A percentile compares a stretch with the other conserved stretches of the same genome.
phyloP scores from a whole-genome alignment of 2,797 vertebrate genomes.

The Pteropus rufus region DNA sequence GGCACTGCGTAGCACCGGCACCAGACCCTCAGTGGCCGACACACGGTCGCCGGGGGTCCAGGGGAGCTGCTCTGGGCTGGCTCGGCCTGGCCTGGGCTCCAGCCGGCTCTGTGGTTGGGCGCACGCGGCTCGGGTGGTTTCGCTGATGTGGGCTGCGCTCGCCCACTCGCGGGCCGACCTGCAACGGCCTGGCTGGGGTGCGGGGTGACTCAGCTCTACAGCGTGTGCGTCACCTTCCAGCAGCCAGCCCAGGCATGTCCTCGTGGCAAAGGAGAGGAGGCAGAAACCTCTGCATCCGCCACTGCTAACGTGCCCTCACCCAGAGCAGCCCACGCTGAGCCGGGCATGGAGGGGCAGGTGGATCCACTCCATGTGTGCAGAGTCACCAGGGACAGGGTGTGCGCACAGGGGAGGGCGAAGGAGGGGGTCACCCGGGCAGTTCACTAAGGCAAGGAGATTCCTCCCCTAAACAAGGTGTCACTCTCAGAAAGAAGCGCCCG shows the following conservation, averaged over 20 bases:
- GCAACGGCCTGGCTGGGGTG: no score
- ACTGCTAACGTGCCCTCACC: not conserved
- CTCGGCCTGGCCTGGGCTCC: not conserved
- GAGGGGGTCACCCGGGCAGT: no score
- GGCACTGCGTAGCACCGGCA: rapidly evolving
- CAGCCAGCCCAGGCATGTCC: not conserved
- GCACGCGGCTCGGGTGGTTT: rapidly evolving
- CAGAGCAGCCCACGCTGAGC: not conserved
- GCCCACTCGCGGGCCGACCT: not conserved
- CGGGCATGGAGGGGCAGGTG: not conserved
- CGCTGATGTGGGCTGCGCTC: not conserved
- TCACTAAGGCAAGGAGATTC: not conserved
- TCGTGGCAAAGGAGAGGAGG: not conserved
- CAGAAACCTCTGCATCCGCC: no score
- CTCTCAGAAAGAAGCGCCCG: not conserved
- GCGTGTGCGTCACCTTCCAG: rapidly evolving
- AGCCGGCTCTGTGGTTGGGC: rapidly evolving
- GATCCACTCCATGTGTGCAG: not conserved
- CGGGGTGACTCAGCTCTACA: not conserved
- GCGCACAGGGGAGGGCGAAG: not conserved
- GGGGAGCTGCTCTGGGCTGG: not conserved
- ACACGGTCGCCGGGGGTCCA: rapidly evolving
- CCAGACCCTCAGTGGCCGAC: not conserved
- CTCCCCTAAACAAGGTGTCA: not conserved
- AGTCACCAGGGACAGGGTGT: not conserved